Evolutionary conservation across 1,140 invertebrate genomes (phyloP).

Genomic region (Trichonephila inaurata): DNA sequence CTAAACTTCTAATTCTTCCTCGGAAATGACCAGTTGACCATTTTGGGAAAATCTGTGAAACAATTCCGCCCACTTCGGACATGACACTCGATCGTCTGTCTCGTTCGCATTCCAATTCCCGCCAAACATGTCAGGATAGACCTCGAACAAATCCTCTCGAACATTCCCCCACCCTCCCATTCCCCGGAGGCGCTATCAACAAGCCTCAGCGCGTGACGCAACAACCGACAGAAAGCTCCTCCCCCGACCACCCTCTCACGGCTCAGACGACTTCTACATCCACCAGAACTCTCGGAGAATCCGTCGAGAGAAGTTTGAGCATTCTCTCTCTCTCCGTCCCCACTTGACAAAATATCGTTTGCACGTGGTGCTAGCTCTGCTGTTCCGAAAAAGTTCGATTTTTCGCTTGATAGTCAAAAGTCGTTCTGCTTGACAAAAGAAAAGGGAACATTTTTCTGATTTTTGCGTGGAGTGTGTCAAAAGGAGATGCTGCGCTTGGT

Average conservation of each 20-base stretch:
- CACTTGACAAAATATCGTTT: conserved; percentile 9
- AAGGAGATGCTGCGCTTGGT: background rate
- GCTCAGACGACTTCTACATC: background rate
- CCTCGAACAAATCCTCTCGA: conserved; percentile 12
- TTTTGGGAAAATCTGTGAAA: background rate
- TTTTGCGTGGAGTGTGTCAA: background rate
- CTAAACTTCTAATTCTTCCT: too few relatives aligned
- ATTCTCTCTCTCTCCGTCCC: background rate
- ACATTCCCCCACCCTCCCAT: background rate
- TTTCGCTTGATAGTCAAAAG: background rate
- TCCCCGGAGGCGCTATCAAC: background rate
- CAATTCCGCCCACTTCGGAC: background rate
- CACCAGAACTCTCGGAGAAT: conserved; percentile 26
- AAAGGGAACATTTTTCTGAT: background rate
- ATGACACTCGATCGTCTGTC: background rate
- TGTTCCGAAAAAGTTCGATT: background rate
- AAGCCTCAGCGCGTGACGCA: conserved; percentile 18
- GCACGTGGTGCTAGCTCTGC: background rate
- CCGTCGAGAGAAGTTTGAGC: background rate
- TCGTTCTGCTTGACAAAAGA: background rate
- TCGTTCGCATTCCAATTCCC: background rate
- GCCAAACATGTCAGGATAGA: background rate
- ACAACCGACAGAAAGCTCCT: background rate
- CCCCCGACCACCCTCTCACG: background rate
- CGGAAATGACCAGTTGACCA: too few relatives aligned